Evolutionary conservation across 1,140 invertebrate genomes (phyloP), one percentile per base, ranked within the genome.

Genomic region (Conus betulinus): DNA sequence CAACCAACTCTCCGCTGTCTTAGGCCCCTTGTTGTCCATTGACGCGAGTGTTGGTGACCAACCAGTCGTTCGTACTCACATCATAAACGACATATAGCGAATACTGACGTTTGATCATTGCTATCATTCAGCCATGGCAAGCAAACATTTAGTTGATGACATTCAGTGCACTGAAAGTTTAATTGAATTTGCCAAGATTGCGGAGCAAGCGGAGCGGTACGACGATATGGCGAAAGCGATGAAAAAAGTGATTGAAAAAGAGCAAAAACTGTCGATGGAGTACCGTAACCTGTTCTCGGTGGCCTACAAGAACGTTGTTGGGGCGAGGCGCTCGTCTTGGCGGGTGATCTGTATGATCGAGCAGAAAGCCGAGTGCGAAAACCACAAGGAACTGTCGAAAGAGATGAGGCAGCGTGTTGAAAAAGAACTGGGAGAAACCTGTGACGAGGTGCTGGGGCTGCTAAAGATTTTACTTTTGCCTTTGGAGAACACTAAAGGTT

Each of bases 261-360:
- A 88, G 8, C 88, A 91, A 11, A 88, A 90, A 25, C 88, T 95
- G 13, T 91, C 91, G 17, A 89, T 91, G 82, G 94, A 95, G 84
- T 99, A 99, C 96, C 97, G 99, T 93, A 99, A 99, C 96, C 97
- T 99, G 81, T 97, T 99, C 91, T 99, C 98, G 88, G 98, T 99
- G 92, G 99, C 99, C 92, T 99, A 99, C 96, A 99, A 99, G 97
- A 99, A 99, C 96, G 98, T 99, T 84, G 99, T 99, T 89, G 99
- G 99, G 89, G 98, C 99, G 39, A 97, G 99, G 94, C 97, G 99
- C 93, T 96, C 98, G 97, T 99, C 98, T 93, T 99, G 99, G 99
- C 97, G 99, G 94, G 98, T 99, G 94, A 99, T 99, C 95, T 99
- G 98, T 92, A 98, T 98, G 93, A 99, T 99, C 95, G 98, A 99